Conservation (phyloP, 2,888 invertebrate genomes). For the Aphodius sticticus region DNA sequence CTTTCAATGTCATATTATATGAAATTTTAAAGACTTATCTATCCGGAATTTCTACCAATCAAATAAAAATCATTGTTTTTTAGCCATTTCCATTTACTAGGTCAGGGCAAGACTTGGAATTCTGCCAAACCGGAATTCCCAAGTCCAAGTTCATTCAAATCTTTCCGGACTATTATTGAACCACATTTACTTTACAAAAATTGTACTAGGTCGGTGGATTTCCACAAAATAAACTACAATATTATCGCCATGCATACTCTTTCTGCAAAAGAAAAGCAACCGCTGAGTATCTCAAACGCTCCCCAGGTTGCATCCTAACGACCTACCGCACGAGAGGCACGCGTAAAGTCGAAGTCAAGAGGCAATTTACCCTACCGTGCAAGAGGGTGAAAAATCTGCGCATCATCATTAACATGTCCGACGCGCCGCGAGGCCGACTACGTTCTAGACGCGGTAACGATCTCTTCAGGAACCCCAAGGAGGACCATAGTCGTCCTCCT, state of each 20-base stretch:
- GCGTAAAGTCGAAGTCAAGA: background rate
- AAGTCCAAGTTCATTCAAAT: too few relatives aligned
- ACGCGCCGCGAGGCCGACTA: conserved; percentile 11
- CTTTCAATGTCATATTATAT: too few relatives aligned
- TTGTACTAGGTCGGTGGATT: too few relatives aligned
- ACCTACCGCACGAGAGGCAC: background rate
- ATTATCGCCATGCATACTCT: background rate
- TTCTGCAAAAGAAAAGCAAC: background rate
- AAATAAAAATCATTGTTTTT: too few relatives aligned
- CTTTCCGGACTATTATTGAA: too few relatives aligned
- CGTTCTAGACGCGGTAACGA: conserved; percentile 7
- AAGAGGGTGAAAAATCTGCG: conserved; percentile 16
- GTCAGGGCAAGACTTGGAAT: too few relatives aligned
- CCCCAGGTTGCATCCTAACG: background rate
- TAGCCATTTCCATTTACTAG: too few relatives aligned
- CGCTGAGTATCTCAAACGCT: background rate
- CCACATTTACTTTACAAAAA: too few relatives aligned
- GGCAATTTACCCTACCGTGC: conserved; percentile 13
- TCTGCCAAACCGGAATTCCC: too few relatives aligned
- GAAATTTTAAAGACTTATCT: too few relatives aligned
- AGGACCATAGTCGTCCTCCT: background rate
- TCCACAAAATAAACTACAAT: too few relatives aligned
- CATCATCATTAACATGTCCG: conserved; percentile 21
- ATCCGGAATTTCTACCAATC: too few relatives aligned
- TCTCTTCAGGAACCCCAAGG: background rate